Evolutionary conservation across 2,113 vertebrate species (phyloP).

Genomic region (Callaeas wilsoni): DNA sequence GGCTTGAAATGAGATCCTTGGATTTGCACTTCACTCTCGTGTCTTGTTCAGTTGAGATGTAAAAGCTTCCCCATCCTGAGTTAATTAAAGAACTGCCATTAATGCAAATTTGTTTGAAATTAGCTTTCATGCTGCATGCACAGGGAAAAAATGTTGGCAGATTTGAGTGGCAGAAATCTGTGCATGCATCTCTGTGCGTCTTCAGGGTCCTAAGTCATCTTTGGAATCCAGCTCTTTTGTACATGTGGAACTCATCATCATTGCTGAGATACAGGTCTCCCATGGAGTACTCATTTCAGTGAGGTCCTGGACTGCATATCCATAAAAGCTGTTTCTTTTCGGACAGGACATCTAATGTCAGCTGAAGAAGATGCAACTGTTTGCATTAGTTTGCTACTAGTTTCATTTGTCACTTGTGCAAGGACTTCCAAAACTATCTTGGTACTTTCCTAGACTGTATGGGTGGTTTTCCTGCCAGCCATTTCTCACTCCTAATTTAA

Average conservation of each 20-base stretch:
- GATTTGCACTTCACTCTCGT: background rate
- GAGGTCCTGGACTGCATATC: background rate
- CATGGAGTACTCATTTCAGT: background rate
- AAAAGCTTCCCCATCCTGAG: background rate
- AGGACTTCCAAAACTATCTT: background rate
- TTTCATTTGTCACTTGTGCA: background rate
- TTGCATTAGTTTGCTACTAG: background rate
- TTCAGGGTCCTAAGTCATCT: background rate
- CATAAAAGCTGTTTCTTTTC: background rate
- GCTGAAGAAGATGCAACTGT: background rate
- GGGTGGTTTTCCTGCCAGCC: background rate
- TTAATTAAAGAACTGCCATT: constrained; percentile 2
- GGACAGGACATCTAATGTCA: background rate
- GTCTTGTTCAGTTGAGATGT: background rate
- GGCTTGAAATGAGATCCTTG: background rate
- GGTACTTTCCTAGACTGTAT: background rate
- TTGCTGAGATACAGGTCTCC: background rate
- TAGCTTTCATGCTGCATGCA: background rate
- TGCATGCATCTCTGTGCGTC: background rate
- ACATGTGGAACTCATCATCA: background rate
- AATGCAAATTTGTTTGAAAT: background rate
- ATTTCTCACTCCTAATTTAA: background rate
- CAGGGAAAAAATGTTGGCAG: background rate
- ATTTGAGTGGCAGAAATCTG: background rate
- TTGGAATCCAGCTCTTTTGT: background rate